Evolutionary conservation across 2,888 invertebrate genomes (phyloP), one percentile per base, ranked within the genome.

Genomic region (Coleophora flavipennella): DNA sequence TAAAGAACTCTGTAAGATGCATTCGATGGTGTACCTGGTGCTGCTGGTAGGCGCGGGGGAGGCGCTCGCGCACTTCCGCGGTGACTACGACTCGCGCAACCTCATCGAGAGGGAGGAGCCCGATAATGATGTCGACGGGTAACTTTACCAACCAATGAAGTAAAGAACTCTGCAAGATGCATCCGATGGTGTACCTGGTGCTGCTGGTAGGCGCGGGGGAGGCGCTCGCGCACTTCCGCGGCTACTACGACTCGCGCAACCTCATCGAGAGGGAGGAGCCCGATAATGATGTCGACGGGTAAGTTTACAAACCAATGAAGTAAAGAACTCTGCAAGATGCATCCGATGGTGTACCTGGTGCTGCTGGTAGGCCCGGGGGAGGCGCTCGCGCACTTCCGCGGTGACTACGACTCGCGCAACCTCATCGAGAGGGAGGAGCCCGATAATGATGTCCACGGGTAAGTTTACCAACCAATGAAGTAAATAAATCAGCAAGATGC

Each of bases 121-220:
- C 1, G 43, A 45, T 12, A 44, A 20, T 20, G 20, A 20, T 20
- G 20, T 4, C 6, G 20, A 20, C 20, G 6, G 34, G 20, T 20
- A 6, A 20, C 20, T 20, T 20, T 20, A 6, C 6, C 20, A 3
- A 1, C 53, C 20, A 20, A 13, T 31, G 7, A 35, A 33, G 11
- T 20, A 11, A 75, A 75, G 76, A 62, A 69, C 68, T 68, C 67
- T 51, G 29, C 48, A 40, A 46, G 39, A 80, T 81, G 80, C 58
- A 71, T 56, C 53, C 53, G 35, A 35, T 70, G 35, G 42, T 64
- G 29, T 61, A 57, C 40, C 42, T 72, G 40, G 29, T 72, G 50
- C 49, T 79, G 36, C 9, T 73, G 13, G 51, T 54, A 31, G 48
- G 58, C 36, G 58, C 28, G 28, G 28, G 8, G 28, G 8, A 9